Evolutionary conservation across 2,888 invertebrate genomes (phyloP).

Genomic region (Morpho deidamia): DNA sequence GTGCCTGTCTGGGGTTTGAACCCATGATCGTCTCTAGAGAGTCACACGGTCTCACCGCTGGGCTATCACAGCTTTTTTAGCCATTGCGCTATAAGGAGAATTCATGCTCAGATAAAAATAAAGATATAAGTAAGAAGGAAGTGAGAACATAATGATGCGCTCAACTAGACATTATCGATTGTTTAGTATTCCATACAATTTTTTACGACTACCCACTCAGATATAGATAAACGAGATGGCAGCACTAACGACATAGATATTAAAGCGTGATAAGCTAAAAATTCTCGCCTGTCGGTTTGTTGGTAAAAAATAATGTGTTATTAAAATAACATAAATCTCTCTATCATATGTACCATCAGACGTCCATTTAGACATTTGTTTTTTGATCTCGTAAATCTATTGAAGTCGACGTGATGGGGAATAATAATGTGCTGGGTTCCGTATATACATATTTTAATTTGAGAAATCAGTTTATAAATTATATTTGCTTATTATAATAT

Average conservation of each 20-base stretch:
- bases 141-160: too few species aligned
- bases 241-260: slow-evolving; percentile 24
- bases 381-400: slow-evolving; percentile 45
- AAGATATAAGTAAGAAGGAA: neutral
- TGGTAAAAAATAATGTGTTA: slow-evolving; percentile 35
- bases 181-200: neutral
- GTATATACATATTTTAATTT: slow-evolving; percentile 4
- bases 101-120: neutral
- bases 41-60: too few species aligned
- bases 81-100: too few species aligned
- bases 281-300: slow-evolving; percentile 28
- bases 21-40: too few species aligned
- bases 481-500: too few species aligned
- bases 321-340: slow-evolving; percentile 57
- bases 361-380: slow-evolving; percentile 59
- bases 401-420: slow-evolving; percentile 7
- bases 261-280: slow-evolving; percentile 28
- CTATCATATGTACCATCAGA: slow-evolving; percentile 60
- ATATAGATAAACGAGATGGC: slow-evolving; percentile 14
- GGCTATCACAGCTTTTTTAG: too few species aligned
- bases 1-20: too few species aligned
- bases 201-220: slow-evolving; percentile 28
- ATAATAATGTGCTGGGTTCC: slow-evolving; percentile 19
- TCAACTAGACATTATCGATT: neutral
- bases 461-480: neutral